Conservation (phyloP, 30 jellyfish, hydroid and myxozoan genomes). For the Sanderia malayensis region DNA sequence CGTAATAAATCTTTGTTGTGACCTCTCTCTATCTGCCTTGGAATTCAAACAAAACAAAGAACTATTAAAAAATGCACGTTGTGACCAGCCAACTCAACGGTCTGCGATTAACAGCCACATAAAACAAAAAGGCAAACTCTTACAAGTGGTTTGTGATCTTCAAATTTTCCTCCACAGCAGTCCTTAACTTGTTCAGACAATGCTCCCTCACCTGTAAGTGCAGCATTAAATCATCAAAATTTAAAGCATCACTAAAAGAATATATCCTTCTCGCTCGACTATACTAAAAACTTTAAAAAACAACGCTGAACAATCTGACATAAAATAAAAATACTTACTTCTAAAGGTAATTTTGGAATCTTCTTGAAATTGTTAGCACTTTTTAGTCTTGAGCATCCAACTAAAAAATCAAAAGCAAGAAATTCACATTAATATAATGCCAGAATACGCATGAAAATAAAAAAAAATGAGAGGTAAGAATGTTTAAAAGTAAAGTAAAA, state of each 20-base stretch:
- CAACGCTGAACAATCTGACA: not conserved
- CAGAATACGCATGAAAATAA: too few relatives aligned
- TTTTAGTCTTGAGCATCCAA: slow-evolving; percentile 26
- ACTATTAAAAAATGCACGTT: not conserved
- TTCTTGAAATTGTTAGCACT: slow-evolving; percentile 59
- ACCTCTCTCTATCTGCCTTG: too few relatives aligned
- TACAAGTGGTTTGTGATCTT: slow-evolving; percentile 2
- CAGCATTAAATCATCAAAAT: too few relatives aligned
- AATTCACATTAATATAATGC: too few relatives aligned
- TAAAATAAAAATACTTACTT: not conserved
- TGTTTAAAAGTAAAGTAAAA: too few relatives aligned
- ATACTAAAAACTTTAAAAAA: not conserved
- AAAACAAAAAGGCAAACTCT: not conserved
- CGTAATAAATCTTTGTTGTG: not conserved
- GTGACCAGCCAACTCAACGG: not conserved
- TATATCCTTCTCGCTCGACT: too few relatives aligned
- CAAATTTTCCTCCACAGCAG: slow-evolving; percentile 21
- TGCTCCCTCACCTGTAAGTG: slow-evolving; percentile 93
- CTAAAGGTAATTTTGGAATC: slow-evolving; percentile 35
- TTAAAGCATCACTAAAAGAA: not conserved
- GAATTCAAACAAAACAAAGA: not conserved
- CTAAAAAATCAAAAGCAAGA: too few relatives aligned
- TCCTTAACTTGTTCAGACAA: slow-evolving; percentile 46
- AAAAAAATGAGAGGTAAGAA: too few relatives aligned
- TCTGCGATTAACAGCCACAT: not conserved